A percentile compares a stretch with the other conserved stretches of the same genome.
Evolutionary conservation across 2,888 invertebrate genomes (phyloP).

Genomic region (Drosophila monieri): DNA sequence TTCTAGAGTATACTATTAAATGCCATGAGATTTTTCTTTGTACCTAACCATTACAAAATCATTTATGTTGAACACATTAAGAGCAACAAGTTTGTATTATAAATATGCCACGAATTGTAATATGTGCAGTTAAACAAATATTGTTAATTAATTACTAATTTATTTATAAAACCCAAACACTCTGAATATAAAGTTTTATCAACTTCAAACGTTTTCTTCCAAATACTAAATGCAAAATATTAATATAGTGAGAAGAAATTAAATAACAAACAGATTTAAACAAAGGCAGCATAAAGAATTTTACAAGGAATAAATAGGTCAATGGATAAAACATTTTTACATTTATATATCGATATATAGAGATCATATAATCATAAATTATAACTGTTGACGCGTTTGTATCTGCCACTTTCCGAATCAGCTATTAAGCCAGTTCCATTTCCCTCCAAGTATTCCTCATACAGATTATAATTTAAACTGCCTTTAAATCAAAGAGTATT

Average conservation of each 20-base stretch:
- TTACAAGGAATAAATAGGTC: slow-evolving; percentile 26
- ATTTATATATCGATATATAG: slow-evolving; percentile 49
- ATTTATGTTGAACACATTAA: slow-evolving; percentile 47
- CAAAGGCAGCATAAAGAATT: slow-evolving; percentile 46
- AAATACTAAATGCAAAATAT: slow-evolving; percentile 42
- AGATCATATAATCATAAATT: slow-evolving; percentile 29
- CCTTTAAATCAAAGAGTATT: slow-evolving; percentile 30
- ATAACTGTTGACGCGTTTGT: slow-evolving; percentile 41
- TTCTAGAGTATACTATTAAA: slow-evolving; percentile 13
- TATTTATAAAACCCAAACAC: slow-evolving; percentile 45
- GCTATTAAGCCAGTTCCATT: slow-evolving; percentile 16
- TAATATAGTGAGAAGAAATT: slow-evolving; percentile 30
- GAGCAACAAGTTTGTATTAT: slow-evolving; percentile 39
- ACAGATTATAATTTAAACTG: slow-evolving; percentile 41
- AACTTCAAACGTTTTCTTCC: slow-evolving; percentile 61
- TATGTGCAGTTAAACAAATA: slow-evolving; percentile 52
- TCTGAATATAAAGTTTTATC: slow-evolving; percentile 30
- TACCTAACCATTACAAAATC: slow-evolving; percentile 54
- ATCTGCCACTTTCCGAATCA: slow-evolving; percentile 37
- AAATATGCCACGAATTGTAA: slow-evolving; percentile 60
- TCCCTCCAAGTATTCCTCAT: slow-evolving; percentile 66
- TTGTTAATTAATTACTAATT: slow-evolving; percentile 72
- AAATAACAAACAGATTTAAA: slow-evolving; percentile 36
- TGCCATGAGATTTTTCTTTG: slow-evolving; percentile 67
- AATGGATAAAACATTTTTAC: slow-evolving; percentile 49